Evolutionary conservation across 2,888 invertebrate genomes (phyloP).

Genomic region (Mythimna pallens): DNA sequence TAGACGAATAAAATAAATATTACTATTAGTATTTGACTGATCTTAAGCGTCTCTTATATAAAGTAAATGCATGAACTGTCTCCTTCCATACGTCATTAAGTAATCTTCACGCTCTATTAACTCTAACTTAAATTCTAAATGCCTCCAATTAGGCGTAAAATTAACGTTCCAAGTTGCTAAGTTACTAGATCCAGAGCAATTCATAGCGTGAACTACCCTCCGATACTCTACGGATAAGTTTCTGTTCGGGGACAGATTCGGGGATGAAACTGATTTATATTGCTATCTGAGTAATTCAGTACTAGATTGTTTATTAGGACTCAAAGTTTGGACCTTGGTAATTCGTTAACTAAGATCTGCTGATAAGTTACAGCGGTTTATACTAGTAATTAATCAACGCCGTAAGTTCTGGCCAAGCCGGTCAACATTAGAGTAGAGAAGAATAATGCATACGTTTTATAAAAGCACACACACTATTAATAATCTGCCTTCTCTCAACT

Average conservation of each 20-base stretch:
- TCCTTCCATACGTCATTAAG: slow-evolving; percentile 40
- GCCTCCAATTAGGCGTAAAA: slow-evolving; percentile 62
- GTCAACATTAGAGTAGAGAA: too few species aligned
- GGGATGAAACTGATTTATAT: slow-evolving; percentile 44
- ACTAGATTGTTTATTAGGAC: slow-evolving; percentile 39
- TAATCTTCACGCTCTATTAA: slow-evolving; percentile 51
- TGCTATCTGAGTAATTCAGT: slow-evolving; percentile 26
- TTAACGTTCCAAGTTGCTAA: slow-evolving; percentile 55
- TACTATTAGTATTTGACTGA: too few species aligned
- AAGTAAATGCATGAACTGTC: slow-evolving; percentile 20
- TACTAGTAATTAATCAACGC: background rate
- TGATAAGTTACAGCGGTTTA: slow-evolving; percentile 11
- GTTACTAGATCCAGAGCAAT: slow-evolving; percentile 61
- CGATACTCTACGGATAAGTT: slow-evolving; percentile 50
- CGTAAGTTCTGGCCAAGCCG: too few species aligned
- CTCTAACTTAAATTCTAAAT: slow-evolving; percentile 59
- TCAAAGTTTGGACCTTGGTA: slow-evolving; percentile 1
- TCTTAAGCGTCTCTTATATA: too few species aligned
- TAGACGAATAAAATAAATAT: too few species aligned
- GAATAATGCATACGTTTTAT: background rate
- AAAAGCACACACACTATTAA: background rate
- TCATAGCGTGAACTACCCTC: slow-evolving; percentile 50
- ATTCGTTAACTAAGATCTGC: slow-evolving; percentile 15
- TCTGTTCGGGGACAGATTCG: slow-evolving; percentile 34
- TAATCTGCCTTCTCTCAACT: too few species aligned